Evolutionary conservation across 2,888 invertebrate genomes (phyloP).

Genomic region (Melanophora roralis): DNA sequence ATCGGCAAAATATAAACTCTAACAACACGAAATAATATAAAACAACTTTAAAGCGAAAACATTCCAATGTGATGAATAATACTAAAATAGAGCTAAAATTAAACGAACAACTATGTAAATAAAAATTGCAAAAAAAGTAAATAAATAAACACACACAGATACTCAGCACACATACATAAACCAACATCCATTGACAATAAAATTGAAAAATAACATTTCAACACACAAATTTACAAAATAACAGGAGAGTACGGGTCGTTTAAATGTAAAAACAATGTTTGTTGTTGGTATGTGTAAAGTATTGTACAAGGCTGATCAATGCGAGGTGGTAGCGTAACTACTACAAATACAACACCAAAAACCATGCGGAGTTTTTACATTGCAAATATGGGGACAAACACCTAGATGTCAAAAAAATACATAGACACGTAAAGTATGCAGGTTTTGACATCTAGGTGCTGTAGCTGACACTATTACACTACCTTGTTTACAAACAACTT

Average conservation of each 20-base stretch:
- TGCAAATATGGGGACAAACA: too few relatives aligned
- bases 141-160: background rate
- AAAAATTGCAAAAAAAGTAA: constrained; percentile 35
- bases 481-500: too few relatives aligned
- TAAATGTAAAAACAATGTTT: background rate
- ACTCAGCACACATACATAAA: background rate
- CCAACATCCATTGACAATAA: constrained; percentile 16
- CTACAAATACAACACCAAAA: too few relatives aligned
- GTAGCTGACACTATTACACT: too few relatives aligned
- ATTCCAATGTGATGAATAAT: constrained; percentile 75
- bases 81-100: constrained; percentile 73
- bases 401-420: too few relatives aligned
- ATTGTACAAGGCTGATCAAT: too few relatives aligned
- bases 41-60: constrained; percentile 62
- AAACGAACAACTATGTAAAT: constrained; percentile 36
- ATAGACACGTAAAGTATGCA: too few relatives aligned
- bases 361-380: too few relatives aligned
- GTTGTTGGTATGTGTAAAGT: background rate
- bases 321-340: too few relatives aligned
- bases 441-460: too few relatives aligned
- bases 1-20: too few relatives aligned
- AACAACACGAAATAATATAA: background rate
- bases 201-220: constrained; percentile 35
- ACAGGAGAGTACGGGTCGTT: constrained; percentile 1
- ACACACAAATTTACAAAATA: too few relatives aligned